phyloP scores from a whole-genome alignment of 2,888 invertebrate species.

The Catocala fraxini region DNA sequence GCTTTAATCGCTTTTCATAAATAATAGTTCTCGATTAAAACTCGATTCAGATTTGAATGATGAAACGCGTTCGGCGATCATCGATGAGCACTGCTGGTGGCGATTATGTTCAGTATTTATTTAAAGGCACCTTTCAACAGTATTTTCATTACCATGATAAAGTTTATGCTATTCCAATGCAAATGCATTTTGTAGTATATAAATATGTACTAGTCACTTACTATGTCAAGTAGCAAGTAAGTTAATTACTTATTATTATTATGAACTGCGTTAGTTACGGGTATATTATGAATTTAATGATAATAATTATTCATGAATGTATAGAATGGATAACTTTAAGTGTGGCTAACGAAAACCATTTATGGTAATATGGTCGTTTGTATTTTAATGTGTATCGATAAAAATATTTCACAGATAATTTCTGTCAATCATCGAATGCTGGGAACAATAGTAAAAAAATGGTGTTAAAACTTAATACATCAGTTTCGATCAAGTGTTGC shows the following conservation, averaged over 20 bases:
- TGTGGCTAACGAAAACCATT: no score
- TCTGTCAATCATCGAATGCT: no score
- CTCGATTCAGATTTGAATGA: slow-evolving; percentile 58
- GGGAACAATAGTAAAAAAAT: no score
- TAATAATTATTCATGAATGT: no score
- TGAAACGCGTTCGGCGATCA: slow-evolving; percentile 37
- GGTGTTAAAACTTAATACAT: slow-evolving; percentile 1
- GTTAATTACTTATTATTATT: no score
- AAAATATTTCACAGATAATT: no score
- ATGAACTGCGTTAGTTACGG: no score
- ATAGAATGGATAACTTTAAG: no score
- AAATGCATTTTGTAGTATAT: background rate
- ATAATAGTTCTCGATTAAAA: slow-evolving; percentile 60
- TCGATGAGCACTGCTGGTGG: slow-evolving; percentile 25
- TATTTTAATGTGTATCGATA: no score
- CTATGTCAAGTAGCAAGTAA: background rate
- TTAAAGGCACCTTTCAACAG: background rate
- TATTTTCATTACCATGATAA: slow-evolving; percentile 2
- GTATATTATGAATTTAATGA: no score
- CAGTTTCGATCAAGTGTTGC: slow-evolving; percentile 7
- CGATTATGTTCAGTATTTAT: slow-evolving; percentile 15
- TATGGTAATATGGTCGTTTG: no score
- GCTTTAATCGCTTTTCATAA: slow-evolving; percentile 61
- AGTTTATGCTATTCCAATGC: background rate
- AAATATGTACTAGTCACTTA: background rate